Evolutionary conservation across 2,888 invertebrate genomes (phyloP), one percentile per base, ranked within the genome.

Genomic region (Cephus pulcher): DNA sequence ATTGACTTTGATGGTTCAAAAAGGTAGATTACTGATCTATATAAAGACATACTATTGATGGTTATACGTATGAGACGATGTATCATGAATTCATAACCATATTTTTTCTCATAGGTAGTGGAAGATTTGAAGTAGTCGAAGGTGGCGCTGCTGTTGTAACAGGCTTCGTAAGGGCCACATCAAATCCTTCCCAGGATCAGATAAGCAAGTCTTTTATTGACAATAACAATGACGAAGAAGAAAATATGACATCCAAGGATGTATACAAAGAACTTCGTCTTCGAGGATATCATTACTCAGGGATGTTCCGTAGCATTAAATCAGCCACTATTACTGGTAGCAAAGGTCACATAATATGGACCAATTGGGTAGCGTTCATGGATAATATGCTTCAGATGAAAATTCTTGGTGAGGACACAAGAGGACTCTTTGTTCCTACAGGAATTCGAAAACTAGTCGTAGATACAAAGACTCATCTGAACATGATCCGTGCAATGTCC

Each of bases 101-200:
- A 56, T 56, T 56, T 56, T 56, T 23, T 23, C 23, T 86, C 73
- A 80, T 85, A 92, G 93, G 92, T 34, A 89, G 90, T 56, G 92
- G 92, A 74, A 88, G 83, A 82, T 90, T 89, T 68, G 88, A 95
- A 94, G 93, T 96, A 73, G 94, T 95, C 0, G 96, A 96, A 89
- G 94, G 94, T 4, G 94, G 94, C 4, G 94, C 94, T 0, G 93
- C 95, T 0, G 94, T 97, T 35, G 95, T 95, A 0, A 95, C 95
- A 0, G 97, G 97, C 56, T 93, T 92, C 32, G 94, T 96, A 76
- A 94, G 93, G 76, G 93, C 93, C 2, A 93, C 94, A 80, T 93
- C 93, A 84, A 92, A 94, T 73, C 81, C 87, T 1, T 71, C 80
- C 12, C 80, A 85, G 3, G 87, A 90, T 12, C 84, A 78, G 37